Evolutionary conservation across 2,113 vertebrate species (phyloP).

Genomic region (Tamias sibiricus): DNA sequence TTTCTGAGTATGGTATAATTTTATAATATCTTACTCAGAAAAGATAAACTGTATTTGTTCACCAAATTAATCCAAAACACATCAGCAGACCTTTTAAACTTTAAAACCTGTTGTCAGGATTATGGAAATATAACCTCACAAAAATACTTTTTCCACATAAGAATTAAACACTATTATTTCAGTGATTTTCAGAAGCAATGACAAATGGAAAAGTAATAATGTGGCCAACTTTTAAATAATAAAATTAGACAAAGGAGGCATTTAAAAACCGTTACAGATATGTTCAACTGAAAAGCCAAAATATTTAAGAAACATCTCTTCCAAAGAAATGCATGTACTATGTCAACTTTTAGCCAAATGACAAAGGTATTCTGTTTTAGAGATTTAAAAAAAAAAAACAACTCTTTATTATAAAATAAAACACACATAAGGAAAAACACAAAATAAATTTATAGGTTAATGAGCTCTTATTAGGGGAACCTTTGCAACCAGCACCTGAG

Average conservation of each 20-base stretch:
- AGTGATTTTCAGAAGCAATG: conserved; percentile 59
- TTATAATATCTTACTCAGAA: conserved; percentile 56
- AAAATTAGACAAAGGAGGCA: conserved; percentile 36
- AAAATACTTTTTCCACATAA: conserved; percentile 52
- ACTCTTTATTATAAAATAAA: conserved; percentile 53
- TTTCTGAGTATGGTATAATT: conserved; percentile 46
- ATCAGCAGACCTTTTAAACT: conserved; percentile 58
- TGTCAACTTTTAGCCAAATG: not conserved
- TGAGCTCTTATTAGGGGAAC: conserved; percentile 16
- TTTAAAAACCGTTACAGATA: conserved; percentile 35
- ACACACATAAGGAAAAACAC: not conserved
- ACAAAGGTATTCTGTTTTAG: conserved; percentile 21
- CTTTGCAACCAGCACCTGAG: not conserved
- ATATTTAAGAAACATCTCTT: conserved; percentile 38
- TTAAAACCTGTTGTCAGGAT: conserved; percentile 30
- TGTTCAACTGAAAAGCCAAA: conserved; percentile 29
- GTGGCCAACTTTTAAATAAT: conserved; percentile 38
- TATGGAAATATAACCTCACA: conserved; percentile 62
- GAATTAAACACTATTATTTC: conserved; percentile 59
- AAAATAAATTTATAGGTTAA: conserved; percentile 25
- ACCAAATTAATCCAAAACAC: conserved; percentile 61
- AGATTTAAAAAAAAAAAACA: too few species aligned
- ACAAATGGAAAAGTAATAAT: conserved; percentile 69
- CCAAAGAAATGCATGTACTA: not conserved
- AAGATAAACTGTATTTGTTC: conserved; percentile 69